Evolutionary conservation across 2,888 invertebrate genomes (phyloP).

Genomic region (Netelia fuscicornis): DNA sequence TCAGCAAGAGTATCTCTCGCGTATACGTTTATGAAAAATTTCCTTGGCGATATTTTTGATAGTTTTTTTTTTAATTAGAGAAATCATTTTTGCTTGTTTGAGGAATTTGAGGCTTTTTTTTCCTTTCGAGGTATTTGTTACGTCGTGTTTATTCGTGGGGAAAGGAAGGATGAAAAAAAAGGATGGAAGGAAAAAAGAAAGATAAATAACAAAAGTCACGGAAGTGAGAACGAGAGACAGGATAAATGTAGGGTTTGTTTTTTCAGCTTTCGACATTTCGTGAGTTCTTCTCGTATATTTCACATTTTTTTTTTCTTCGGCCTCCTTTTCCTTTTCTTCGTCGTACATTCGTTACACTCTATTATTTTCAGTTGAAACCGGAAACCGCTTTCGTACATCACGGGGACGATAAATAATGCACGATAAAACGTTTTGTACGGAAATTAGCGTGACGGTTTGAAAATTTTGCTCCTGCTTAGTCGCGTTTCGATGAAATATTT

Average conservation of each 20-base stretch:
- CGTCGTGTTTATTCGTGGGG: conserved; percentile 66
- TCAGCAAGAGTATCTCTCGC: conserved; percentile 12
- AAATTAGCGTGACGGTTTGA: conserved; percentile 55
- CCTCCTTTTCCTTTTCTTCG: background rate
- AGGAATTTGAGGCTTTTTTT: background rate
- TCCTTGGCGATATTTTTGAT: background rate
- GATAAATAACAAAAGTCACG: background rate
- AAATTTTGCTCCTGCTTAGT: background rate
- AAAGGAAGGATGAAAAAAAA: conserved; percentile 33
- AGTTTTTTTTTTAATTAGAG: background rate
- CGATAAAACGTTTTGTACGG: conserved; percentile 52
- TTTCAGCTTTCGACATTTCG: conserved; percentile 44
- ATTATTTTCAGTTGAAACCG: conserved; percentile 48
- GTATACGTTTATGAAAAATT: no score
- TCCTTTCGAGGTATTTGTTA: conserved; percentile 47
- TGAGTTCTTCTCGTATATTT: conserved; percentile 15
- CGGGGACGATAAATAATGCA: conserved; percentile 56
- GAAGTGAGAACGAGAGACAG: conserved; percentile 30
- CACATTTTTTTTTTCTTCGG: conserved; percentile 43
- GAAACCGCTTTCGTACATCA: conserved; percentile 7
- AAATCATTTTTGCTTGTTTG: background rate
- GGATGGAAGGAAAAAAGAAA: background rate
- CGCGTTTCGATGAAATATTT: background rate
- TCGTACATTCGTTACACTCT: conserved; percentile 20
- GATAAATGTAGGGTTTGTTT: conserved; percentile 45